Evolutionary conservation across 2,113 vertebrate species (phyloP).

Genomic region (Chrysochloris asiatica): DNA sequence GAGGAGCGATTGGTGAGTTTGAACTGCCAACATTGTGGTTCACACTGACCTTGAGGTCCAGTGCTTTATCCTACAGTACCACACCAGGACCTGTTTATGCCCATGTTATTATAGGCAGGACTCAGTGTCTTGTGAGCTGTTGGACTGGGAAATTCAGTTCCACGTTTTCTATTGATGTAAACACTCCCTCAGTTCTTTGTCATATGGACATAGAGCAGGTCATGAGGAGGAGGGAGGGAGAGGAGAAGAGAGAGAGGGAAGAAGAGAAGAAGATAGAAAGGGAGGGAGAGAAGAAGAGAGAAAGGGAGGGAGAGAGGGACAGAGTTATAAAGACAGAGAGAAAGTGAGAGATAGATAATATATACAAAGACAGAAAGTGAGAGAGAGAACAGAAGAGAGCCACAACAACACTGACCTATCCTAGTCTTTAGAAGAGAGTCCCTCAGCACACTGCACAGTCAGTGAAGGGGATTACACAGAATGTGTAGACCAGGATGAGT

Average conservation of each 20-base stretch:
- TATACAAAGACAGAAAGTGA: no score
- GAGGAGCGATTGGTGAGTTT: no score
- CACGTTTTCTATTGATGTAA: background rate
- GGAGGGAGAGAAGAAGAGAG: background rate
- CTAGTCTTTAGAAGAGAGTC: background rate
- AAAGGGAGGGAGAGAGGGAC: no score
- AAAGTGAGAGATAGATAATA: background rate
- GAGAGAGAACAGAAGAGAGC: background rate
- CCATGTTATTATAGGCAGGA: background rate
- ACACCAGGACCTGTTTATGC: no score
- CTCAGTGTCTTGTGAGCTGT: no score
- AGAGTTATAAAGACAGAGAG: no score
- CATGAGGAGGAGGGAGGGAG: background rate
- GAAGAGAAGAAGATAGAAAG: no score
- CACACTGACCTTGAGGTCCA: no score
- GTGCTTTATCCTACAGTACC: no score
- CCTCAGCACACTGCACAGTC: background rate
- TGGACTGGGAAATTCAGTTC: background rate
- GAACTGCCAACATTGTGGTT: no score
- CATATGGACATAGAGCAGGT: background rate
- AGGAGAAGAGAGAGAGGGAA: background rate
- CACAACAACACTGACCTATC: background rate
- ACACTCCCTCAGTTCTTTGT: background rate
- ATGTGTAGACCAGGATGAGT: background rate
- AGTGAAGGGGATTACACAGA: no score